A percentile compares a stretch with the other conserved stretches of the same genome.
Conservation (phyloP, 2,888 invertebrate genomes). For the Aleiodes testaceus region DNA sequence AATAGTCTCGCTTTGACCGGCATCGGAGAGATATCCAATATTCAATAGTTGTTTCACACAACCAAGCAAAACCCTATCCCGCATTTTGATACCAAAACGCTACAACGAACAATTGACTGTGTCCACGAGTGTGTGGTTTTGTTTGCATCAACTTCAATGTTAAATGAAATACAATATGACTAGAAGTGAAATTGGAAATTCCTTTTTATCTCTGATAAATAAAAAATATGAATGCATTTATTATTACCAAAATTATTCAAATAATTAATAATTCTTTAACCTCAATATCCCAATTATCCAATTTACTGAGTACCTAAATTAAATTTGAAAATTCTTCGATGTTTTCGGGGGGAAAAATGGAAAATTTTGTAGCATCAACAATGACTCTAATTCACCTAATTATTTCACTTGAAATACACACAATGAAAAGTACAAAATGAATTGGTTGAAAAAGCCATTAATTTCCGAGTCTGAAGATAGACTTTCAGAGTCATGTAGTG, state of each 20-base stretch:
- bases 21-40: conserved; percentile 38
- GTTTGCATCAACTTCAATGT: conserved; percentile 1
- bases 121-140: not conserved
- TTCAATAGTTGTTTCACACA: conserved; percentile 39
- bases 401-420: conserved; percentile 25
- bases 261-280: too few relatives aligned
- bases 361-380: not conserved
- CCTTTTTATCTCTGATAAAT: too few relatives aligned
- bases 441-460: conserved; percentile 58
- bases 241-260: too few relatives aligned
- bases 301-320: too few relatives aligned
- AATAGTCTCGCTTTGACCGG: conserved; percentile 34
- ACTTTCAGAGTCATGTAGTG: conserved; percentile 49
- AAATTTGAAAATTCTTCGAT: too few relatives aligned
- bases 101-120: conserved; percentile 18
- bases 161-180: too few relatives aligned
- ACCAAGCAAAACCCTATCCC: not conserved
- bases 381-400: too few relatives aligned
- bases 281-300: too few relatives aligned
- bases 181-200: too few relatives aligned
- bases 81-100: conserved; percentile 28
- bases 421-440: conserved; percentile 40
- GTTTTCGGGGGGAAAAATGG: too few relatives aligned
- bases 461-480: conserved; percentile 63
- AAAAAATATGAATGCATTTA: too few relatives aligned